Conservation (phyloP, 2,797 vertebrate species). For the Muscicapa comitata region DNA sequence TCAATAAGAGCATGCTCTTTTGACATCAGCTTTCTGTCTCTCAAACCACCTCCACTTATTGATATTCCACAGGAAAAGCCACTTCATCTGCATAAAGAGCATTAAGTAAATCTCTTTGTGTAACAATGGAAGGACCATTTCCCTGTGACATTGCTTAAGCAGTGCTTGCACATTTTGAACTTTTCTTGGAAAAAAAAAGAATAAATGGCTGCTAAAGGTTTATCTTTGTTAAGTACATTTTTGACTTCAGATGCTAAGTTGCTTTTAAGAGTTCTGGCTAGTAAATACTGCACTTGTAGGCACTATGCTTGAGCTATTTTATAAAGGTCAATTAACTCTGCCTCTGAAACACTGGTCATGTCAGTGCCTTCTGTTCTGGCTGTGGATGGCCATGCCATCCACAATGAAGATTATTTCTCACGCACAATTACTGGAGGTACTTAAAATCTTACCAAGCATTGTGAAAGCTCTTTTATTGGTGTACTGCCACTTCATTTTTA, state of each 20-base stretch:
- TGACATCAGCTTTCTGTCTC: not conserved
- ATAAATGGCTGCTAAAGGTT: not conserved
- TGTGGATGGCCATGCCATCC: not conserved
- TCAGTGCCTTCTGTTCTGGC: not conserved
- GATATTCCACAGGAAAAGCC: not conserved
- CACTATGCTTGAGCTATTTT: not conserved
- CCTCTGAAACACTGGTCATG: not conserved
- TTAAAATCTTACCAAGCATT: constrained; percentile 68
- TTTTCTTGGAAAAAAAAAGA: too few relatives aligned
- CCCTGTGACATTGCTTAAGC: not conserved
- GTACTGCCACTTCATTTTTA: constrained; percentile 78
- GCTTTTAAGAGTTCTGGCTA: not conserved
- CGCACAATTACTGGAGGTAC: not conserved
- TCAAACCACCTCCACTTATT: not conserved
- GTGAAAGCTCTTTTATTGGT: constrained; percentile 77
- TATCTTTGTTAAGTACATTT: not conserved
- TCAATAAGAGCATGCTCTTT: not conserved
- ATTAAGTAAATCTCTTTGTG: not conserved
- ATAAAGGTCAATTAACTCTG: not conserved
- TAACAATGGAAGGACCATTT: not conserved
- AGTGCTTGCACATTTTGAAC: not conserved
- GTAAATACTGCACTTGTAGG: not conserved
- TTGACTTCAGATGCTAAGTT: not conserved
- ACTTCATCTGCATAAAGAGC: not conserved
- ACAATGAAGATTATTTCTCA: not conserved